A percentile compares a stretch with the other conserved stretches of the same genome.
phyloP scores from a whole-genome alignment of 2,113 vertebrate genomes.

The Hystrix brachyura region DNA sequence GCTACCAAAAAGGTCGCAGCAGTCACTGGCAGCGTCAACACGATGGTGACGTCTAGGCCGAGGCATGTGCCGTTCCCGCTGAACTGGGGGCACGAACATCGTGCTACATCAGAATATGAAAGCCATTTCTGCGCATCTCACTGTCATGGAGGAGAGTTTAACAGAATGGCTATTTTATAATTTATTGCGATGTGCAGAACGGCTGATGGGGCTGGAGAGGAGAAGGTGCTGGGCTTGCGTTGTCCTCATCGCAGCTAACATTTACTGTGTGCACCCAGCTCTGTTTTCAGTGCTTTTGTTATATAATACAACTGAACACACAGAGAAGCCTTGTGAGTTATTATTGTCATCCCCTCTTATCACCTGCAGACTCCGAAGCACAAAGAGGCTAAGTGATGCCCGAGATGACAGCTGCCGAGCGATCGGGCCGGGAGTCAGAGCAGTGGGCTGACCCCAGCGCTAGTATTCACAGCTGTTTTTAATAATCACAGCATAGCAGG shows the following conservation, averaged over 20 bases:
- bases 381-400: background rate
- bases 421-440: background rate
- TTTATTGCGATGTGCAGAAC: background rate
- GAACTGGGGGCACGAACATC: rapidly evolving
- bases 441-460: background rate
- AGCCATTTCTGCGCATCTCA: background rate
- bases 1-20: background rate
- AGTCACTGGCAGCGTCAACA: rapidly evolving
- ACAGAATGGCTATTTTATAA: background rate
- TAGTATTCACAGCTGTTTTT: background rate
- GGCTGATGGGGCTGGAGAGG: background rate
- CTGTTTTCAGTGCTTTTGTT: background rate
- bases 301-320: background rate
- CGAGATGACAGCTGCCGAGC: background rate
- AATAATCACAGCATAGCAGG: background rate
- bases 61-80: rapidly evolving
- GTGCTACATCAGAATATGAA: rapidly evolving
- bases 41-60: rapidly evolving
- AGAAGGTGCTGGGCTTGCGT: background rate
- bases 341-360: background rate
- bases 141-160: background rate
- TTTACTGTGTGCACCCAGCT: background rate
- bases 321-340: background rate
- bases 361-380: background rate
- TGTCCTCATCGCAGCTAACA: rapidly evolving